Conservation (phyloP, 2,888 invertebrate species). For the Acrobeloides nanus region DNA sequence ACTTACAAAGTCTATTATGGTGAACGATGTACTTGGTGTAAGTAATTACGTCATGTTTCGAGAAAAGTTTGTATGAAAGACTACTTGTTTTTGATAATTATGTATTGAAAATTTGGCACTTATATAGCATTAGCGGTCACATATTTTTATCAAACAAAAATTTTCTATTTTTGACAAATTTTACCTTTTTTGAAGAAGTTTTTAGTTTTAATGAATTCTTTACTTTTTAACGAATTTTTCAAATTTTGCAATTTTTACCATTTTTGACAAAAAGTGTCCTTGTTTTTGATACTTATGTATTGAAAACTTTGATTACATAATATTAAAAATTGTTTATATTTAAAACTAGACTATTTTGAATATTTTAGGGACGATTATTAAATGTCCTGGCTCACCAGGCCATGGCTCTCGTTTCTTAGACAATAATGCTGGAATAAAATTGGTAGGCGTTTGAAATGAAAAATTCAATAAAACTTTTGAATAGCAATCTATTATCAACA, state of each 20-base stretch:
- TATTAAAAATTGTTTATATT: slow-evolving; percentile 55
- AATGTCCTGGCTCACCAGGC: slow-evolving; percentile 74
- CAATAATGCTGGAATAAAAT: slow-evolving; percentile 63
- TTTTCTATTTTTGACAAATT: too few relatives aligned
- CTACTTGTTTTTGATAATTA: too few relatives aligned
- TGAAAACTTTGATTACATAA: too few relatives aligned
- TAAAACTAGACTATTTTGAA: slow-evolving; percentile 58
- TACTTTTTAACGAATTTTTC: too few relatives aligned
- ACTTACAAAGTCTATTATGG: slow-evolving; percentile 57
- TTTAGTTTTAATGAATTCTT: slow-evolving; percentile 11
- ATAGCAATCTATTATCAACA: slow-evolving; percentile 38
- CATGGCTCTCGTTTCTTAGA: slow-evolving; percentile 76
- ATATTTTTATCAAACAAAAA: too few relatives aligned
- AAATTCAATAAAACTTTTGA: not conserved
- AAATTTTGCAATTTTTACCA: too few relatives aligned
- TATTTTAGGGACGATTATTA: slow-evolving; percentile 68
- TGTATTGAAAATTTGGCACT: too few relatives aligned
- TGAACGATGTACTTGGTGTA: slow-evolving; percentile 73
- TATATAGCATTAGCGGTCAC: too few relatives aligned
- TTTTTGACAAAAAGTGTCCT: slow-evolving; percentile 38
- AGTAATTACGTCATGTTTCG: too few relatives aligned
- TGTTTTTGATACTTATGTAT: not conserved
- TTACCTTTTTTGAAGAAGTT: too few relatives aligned
- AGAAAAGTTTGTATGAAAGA: too few relatives aligned
- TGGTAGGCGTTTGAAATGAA: slow-evolving; percentile 9